Percentiles rank a stretch among this genome's conserved stretches.
Conservation (phyloP, 2,888 invertebrate genomes). For the Heliconius hortense region DNA sequence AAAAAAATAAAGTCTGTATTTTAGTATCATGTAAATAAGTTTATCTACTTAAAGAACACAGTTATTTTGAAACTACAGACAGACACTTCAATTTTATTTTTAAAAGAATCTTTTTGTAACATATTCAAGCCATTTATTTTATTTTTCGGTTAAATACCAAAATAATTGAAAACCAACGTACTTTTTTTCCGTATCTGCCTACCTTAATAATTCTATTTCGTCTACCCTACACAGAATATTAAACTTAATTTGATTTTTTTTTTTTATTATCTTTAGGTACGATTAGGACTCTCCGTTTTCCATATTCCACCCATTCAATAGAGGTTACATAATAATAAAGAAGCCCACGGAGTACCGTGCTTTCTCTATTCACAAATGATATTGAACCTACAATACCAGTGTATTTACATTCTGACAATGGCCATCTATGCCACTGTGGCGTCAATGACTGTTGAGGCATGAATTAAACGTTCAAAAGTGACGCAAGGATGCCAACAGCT, state of each 20-base stretch:
- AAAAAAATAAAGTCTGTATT: too few species aligned
- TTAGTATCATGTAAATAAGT: too few species aligned
- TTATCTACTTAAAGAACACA: too few species aligned
- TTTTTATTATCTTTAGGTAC: neutral
- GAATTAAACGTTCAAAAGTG: conserved; percentile 17
- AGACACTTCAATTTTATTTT: too few species aligned
- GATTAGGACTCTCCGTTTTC: neutral
- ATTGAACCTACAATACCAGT: neutral
- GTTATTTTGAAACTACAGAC: too few species aligned
- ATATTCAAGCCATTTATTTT: too few species aligned
- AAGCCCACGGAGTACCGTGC: too few species aligned
- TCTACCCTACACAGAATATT: neutral
- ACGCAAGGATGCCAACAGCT: conserved; percentile 36
- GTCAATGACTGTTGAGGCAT: neutral
- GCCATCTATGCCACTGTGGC: neutral
- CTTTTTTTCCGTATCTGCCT: too few species aligned
- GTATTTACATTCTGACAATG: neutral
- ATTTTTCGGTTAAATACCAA: too few species aligned
- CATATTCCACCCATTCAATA: neutral
- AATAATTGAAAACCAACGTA: too few species aligned
- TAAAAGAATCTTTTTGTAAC: too few species aligned
- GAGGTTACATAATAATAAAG: neutral
- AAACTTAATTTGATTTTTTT: neutral
- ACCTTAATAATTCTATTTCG: too few species aligned
- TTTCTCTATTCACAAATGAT: neutral